Base-by-base conservation (phyloP, 2,113 vertebrate species). In the Butorides virescens region DNA sequence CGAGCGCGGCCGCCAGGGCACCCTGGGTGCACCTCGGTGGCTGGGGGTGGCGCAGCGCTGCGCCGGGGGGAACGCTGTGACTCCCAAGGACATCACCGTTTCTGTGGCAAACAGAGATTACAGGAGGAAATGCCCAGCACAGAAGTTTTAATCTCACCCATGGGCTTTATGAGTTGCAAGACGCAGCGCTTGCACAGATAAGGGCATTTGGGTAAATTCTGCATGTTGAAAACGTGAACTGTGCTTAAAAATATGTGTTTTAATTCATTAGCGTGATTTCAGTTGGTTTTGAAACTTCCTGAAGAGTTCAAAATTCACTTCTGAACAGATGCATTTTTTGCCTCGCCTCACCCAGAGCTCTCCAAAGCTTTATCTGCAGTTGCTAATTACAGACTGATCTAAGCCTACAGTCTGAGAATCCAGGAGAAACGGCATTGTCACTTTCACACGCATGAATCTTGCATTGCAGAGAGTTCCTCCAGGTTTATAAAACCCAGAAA, bases 391-490 rank as follows among this genome's bases (percentile, higher is more conserved):
- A 82, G 23, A 68, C 14, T 19, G 44, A 70, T 36, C 26, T 30
- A 34, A 76, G 8, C 19, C 53, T 19, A 9, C 18, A 68, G 5
- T 17, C 34, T 16, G 34, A 53, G 25, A 79, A 70, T 7, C 14
- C 27, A 53, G 56, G 32, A 67, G 0, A 10, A 47, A 66, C 3
- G 9, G 5, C 19, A 17, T 9, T 21, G 9, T 4, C 10, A 32
- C 26, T 70, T 75, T 25, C 32, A 7, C 3, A 12, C 0, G 1
- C 5, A 39, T 3, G 56, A 56, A 34, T n/a, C 7, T 49, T 27
- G 32, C 30, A 10, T 71, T 52, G 25, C 53, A 32, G 32, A 39
- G 34, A 70, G 17, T 17, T 59, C 37, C 27, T 55, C 21, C 26
- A 50, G 22, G 17, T 26, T 65, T 36, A 73, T 26, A 61, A 47